A percentile compares a stretch with the other conserved stretches of the same genome.
phyloP scores from a whole-genome alignment of 2,888 invertebrate species.

The Platerodrilus igneus region DNA sequence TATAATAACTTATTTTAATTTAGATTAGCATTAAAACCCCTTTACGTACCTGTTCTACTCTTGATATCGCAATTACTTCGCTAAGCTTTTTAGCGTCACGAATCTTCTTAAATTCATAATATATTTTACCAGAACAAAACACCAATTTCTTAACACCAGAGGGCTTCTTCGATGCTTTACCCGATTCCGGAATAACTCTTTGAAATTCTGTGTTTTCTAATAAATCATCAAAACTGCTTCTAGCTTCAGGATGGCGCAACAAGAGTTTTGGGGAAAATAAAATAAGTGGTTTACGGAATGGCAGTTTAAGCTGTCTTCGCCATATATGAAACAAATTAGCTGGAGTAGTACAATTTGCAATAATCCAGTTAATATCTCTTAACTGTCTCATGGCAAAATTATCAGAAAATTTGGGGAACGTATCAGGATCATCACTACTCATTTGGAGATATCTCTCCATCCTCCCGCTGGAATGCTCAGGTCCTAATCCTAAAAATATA shows the following conservation, averaged over 20 bases:
- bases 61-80: constrained; percentile 71
- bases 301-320: constrained; percentile 89
- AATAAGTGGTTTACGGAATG: constrained; percentile 97
- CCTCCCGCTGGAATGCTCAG: constrained; percentile 90
- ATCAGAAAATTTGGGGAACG: constrained; percentile 86
- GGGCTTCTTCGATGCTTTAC: constrained; percentile 61
- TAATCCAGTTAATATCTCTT: constrained; percentile 96
- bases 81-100: constrained; percentile 67
- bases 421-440: constrained; percentile 94
- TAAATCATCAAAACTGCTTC: constrained; percentile 93
- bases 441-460: constrained; percentile 91
- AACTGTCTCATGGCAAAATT: constrained; percentile 91
- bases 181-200: constrained; percentile 76
- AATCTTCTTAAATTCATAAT: constrained; percentile 81
- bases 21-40: background rate
- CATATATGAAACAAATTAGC: constrained; percentile 96
- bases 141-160: constrained; percentile 70
- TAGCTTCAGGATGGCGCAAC: constrained; percentile 91
- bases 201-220: constrained; percentile 74
- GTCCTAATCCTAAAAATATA: constrained; percentile 57
- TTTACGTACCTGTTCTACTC: constrained; percentile 78
- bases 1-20: constrained; percentile 40
- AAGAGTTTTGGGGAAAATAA: constrained; percentile 97
- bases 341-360: constrained; percentile 93
- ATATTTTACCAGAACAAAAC: constrained; percentile 90